Evolutionary conservation across 30 jellyfish, hydroid and myxozoan species (phyloP), one percentile per base, ranked within the genome.

Genomic region (Aurelia coerulea): DNA sequence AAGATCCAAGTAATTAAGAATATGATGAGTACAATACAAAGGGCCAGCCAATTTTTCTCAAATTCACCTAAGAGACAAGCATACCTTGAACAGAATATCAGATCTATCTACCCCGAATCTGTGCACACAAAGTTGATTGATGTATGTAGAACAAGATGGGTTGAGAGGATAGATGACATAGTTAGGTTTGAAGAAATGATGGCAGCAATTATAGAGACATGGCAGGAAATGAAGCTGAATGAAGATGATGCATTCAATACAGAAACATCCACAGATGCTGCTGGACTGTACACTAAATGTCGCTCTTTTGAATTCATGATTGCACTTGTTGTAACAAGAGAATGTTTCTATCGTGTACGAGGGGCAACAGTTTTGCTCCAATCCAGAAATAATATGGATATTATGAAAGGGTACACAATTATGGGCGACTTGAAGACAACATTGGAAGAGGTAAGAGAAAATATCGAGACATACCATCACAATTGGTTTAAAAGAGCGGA

Each of bases 21-120:
- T 59, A 74, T 74, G 81, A 66, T 85, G 84, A 71, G 62, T 35
- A 58, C 46, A 29, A 65, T 73, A 66, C 80, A 78, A 23, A 87
- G 29, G 11, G n/a, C 62, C n/a, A 73, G n/a, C 35, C 12, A 13
- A 10, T 64, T 64, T 64, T 64, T 64, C 74, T 10, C 13, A 9
- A 14, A 64, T 64, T 64, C 74, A 10, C 74, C 74, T 10, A 64
- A 64, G 37, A 12, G 74, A 10, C 74, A 64, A 31, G 12, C 37
- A 31, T 11, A 10, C n/a, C 18, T 64, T 10, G 32, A 64, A 64
- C 12, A 19, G 37, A 10, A 64, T 19, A 13, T 64, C 13, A 64
- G 18, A 29, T 10, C 13, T 8, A 15, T 64, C 31, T 16, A 16
- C 39, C 75, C 75, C 10, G 75, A 65, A 18, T n/a, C 13, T 16